Conservation (phyloP, 2,888 invertebrate genomes). For the Ophraella communa region DNA sequence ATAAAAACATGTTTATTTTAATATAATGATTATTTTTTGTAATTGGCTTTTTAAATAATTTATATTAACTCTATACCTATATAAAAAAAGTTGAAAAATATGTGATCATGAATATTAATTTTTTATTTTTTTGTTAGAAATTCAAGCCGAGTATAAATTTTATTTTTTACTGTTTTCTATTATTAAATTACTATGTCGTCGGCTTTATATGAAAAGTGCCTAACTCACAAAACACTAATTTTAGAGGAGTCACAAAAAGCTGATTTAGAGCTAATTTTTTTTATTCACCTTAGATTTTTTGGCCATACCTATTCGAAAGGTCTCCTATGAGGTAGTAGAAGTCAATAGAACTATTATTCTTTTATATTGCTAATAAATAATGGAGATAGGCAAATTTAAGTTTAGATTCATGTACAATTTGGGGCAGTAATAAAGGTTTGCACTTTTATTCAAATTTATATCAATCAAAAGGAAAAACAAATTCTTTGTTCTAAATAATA, state of each 20-base stretch:
- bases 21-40: too few species aligned
- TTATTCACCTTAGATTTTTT: not conserved
- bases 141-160: too few species aligned
- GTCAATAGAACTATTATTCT: not conserved
- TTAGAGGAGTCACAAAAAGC: slow-evolving; percentile 1
- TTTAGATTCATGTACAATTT: not conserved
- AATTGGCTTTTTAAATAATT: too few species aligned
- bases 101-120: too few species aligned
- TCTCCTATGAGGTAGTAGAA: not conserved
- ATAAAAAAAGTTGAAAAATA: too few species aligned
- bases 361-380: not conserved
- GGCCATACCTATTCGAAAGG: not conserved
- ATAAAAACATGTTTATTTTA: too few species aligned
- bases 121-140: too few species aligned
- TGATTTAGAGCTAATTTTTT: not conserved
- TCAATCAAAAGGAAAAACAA: not conserved
- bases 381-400: not conserved
- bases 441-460: not conserved
- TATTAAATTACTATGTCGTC: too few species aligned
- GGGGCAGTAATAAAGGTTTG: not conserved
- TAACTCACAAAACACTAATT: not conserved
- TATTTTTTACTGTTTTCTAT: too few species aligned
- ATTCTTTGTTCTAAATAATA: not conserved
- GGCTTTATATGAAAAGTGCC: not conserved
- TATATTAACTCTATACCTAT: too few species aligned